A percentile compares a stretch with the other conserved stretches of the same genome.
These are phyloP conservation scores for Recurvirostra avosetta DNA, from an alignment of 2,113 vertebrate genomes.

Conservation along the genomic window DNA sequence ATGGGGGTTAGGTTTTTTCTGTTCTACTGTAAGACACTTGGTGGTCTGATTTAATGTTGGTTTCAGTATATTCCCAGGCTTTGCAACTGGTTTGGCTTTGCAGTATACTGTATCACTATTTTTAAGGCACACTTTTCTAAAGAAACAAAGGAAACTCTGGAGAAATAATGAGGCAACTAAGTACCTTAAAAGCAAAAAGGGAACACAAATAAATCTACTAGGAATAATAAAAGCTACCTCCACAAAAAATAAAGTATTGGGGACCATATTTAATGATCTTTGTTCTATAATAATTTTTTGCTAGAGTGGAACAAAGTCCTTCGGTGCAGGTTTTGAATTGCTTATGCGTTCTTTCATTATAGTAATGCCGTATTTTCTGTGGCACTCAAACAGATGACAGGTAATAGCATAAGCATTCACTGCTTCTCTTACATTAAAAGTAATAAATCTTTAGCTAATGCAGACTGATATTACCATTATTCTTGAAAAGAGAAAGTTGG, in stretches of 20 bases:
- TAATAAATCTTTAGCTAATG: background rate
- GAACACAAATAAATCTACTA: slow-evolving; percentile 21
- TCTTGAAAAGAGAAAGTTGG: background rate
- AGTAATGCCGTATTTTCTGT: slow-evolving; percentile 24
- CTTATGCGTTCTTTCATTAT: slow-evolving; percentile 10
- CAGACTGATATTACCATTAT: background rate
- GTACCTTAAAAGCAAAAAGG: slow-evolving; percentile 16
- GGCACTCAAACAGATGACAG: background rate
- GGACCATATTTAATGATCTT: background rate
- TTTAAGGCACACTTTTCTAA: background rate
- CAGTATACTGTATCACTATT: background rate
- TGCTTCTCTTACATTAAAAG: background rate
- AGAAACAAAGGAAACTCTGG: slow-evolving; percentile 4
- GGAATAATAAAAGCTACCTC: slow-evolving; percentile 25
- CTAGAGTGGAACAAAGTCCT: background rate
- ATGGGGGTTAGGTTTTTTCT: background rate
- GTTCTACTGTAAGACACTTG: background rate
- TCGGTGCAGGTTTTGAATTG: background rate
- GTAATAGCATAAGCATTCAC: background rate
- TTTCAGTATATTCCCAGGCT: background rate
- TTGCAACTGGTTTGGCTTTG: background rate
- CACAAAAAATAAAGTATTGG: background rate
- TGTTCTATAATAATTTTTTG: background rate
- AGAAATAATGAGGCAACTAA: slow-evolving; percentile 6
- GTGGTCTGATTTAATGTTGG: background rate